phyloP scores from a whole-genome alignment of 1,140 invertebrate species.

The Scaptomyza graminum region DNA sequence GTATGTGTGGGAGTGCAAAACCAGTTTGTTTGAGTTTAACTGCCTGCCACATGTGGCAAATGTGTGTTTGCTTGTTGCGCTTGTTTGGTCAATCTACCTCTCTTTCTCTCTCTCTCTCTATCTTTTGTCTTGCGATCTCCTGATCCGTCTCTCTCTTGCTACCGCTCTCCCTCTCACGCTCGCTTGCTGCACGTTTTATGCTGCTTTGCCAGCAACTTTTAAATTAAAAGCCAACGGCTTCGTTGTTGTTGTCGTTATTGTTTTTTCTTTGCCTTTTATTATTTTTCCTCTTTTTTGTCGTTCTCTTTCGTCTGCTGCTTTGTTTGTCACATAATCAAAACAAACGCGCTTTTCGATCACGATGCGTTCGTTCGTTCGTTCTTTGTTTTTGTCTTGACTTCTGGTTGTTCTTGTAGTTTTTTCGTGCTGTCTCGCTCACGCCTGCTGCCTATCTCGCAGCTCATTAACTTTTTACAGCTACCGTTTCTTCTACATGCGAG shows the following conservation, averaged over 20 bases:
- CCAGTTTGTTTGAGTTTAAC: slow-evolving; percentile 69
- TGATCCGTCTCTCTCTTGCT: slow-evolving; percentile 3
- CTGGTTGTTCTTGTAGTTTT: slow-evolving; percentile 42
- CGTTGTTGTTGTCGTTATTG: neutral
- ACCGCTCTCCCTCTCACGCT: slow-evolving; percentile 30
- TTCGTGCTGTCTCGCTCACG: slow-evolving; percentile 24
- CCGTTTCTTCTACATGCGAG: slow-evolving; percentile 48
- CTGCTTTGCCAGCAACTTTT: slow-evolving; percentile 64
- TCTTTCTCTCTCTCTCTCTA: slow-evolving; percentile 1
- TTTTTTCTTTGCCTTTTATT: slow-evolving; percentile 44
- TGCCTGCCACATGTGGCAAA: slow-evolving; percentile 38
- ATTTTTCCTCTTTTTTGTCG: slow-evolving; percentile 47
- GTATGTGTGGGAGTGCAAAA: slow-evolving; percentile 64
- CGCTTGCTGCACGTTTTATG: slow-evolving; percentile 50
- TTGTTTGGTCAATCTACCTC: slow-evolving; percentile 27
- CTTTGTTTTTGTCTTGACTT: slow-evolving; percentile 68
- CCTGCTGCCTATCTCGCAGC: slow-evolving; percentile 33
- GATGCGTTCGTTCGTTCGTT: slow-evolving; percentile 62
- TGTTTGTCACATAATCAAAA: slow-evolving; percentile 72
- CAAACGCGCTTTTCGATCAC: slow-evolving; percentile 67
- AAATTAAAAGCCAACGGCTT: slow-evolving; percentile 62
- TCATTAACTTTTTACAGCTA: slow-evolving; percentile 79
- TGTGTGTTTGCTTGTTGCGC: slow-evolving; percentile 45
- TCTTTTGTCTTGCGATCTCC: slow-evolving; percentile 5
- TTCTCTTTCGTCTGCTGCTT: slow-evolving; percentile 37